These are phyloP conservation scores for Criorhina ranunculi DNA, from an alignment of 2,888 invertebrate genomes.

Conservation along the genomic window DNA sequence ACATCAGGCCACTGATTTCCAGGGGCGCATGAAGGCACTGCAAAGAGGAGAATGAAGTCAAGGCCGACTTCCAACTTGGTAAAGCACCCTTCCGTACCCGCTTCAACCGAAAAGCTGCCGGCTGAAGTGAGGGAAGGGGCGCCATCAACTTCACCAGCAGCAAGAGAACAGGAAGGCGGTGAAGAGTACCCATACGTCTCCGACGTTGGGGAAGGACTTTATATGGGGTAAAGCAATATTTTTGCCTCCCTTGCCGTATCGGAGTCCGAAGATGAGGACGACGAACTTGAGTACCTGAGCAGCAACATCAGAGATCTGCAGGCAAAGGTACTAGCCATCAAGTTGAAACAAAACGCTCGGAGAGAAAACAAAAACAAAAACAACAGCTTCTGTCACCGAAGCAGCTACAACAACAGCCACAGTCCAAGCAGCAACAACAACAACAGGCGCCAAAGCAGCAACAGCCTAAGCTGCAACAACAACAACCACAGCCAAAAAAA, in stretches of 20 bases:
- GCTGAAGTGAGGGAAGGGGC: too few relatives aligned
- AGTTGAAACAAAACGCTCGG: not conserved
- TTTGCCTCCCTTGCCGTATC: not conserved
- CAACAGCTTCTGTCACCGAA: not conserved
- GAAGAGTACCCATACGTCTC: too few relatives aligned
- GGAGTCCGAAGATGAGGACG: not conserved
- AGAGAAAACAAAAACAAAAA: not conserved
- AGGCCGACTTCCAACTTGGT: too few relatives aligned
- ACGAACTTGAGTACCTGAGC: not conserved
- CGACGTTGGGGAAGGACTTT: too few relatives aligned
- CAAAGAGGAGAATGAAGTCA: too few relatives aligned
- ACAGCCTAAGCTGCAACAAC: too few relatives aligned
- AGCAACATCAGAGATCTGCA: not conserved
- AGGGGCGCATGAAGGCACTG: too few relatives aligned
- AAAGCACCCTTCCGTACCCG: too few relatives aligned
- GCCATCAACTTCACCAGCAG: too few relatives aligned
- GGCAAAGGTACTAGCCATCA: not conserved
- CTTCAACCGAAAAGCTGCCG: too few relatives aligned
- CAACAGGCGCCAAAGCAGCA: not conserved
- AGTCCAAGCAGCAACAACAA: not conserved
- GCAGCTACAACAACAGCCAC: not conserved
- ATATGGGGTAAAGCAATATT: not conserved
- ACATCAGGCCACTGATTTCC: too few relatives aligned
- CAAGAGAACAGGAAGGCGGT: too few relatives aligned
- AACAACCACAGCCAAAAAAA: not conserved